These are phyloP conservation scores for Felis catus DNA, from an alignment of 2,113 vertebrate species.

Conservation along the genomic window DNA sequence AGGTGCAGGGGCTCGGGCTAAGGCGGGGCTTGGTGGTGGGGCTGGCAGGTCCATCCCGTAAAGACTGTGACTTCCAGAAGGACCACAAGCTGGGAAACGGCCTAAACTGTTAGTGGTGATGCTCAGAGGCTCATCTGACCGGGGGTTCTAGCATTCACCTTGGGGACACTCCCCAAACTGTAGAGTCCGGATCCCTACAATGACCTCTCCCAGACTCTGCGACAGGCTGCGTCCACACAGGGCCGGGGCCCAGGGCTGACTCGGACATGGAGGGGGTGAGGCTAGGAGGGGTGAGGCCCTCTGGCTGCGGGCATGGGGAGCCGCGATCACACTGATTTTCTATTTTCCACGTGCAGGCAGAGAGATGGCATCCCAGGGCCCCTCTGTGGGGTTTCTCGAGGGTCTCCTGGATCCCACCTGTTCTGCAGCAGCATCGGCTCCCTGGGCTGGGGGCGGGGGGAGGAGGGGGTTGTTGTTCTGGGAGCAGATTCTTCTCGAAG, in stretches of 20 bases:
- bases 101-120: neutral
- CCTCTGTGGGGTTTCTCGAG: too few relatives aligned
- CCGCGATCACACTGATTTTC: accelerated
- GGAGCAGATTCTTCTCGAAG: neutral
- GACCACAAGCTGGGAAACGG: accelerated
- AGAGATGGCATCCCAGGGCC: accelerated
- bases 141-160: accelerated
- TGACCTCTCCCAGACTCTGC: neutral
- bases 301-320: accelerated
- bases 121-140: too few relatives aligned
- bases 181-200: neutral
- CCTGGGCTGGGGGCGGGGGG: too few relatives aligned
- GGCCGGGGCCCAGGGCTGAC: neutral
- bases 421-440: accelerated
- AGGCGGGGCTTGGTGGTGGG: too few relatives aligned
- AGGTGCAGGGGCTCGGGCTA: neutral
- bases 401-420: neutral
- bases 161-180: neutral
- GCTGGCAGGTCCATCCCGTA: neutral
- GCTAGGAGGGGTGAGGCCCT: accelerated
- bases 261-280: accelerated
- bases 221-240: accelerated
- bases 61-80: too few relatives aligned
- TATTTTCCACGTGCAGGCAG: accelerated
- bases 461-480: neutral